A percentile compares a stretch with the other conserved stretches of the same genome.
Conservation (phyloP, 2,888 invertebrate species). For the Polia nebulosa region DNA sequence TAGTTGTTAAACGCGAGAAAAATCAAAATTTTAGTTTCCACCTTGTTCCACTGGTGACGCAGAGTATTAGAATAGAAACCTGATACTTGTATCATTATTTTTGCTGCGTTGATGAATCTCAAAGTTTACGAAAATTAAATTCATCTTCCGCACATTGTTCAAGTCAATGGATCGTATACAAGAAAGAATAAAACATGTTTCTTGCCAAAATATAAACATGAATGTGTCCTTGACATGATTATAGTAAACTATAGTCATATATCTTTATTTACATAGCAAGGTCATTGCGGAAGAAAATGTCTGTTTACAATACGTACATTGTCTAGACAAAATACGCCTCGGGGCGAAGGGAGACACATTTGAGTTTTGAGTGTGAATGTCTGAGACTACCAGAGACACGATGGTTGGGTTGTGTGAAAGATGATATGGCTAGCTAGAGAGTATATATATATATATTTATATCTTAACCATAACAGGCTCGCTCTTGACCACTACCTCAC, state of each 20-base stretch:
- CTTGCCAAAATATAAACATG: constrained; percentile 36
- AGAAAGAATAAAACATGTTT: constrained; percentile 11
- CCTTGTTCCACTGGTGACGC: neutral
- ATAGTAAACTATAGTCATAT: constrained; percentile 12
- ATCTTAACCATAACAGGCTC: no score
- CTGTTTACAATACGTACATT: neutral
- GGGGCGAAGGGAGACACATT: neutral
- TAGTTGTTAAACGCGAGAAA: neutral
- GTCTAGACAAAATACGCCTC: constrained; percentile 29
- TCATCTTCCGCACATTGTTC: neutral
- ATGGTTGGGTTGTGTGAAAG: no score
- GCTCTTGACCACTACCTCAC: no score
- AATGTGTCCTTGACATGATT: constrained; percentile 38
- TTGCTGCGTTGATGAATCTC: neutral
- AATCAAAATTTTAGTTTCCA: neutral
- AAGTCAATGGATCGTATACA: neutral
- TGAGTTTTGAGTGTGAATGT: neutral
- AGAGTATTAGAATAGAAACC: no score
- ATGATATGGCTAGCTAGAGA: no score
- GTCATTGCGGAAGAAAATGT: constrained; percentile 10
- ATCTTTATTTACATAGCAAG: constrained; percentile 25
- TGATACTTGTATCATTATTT: neutral
- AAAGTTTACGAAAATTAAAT: neutral
- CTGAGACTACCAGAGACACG: no score
- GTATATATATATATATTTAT: no score